Evolutionary conservation across 2,113 vertebrate genomes (phyloP).

Genomic region (Myocastor coypus): DNA sequence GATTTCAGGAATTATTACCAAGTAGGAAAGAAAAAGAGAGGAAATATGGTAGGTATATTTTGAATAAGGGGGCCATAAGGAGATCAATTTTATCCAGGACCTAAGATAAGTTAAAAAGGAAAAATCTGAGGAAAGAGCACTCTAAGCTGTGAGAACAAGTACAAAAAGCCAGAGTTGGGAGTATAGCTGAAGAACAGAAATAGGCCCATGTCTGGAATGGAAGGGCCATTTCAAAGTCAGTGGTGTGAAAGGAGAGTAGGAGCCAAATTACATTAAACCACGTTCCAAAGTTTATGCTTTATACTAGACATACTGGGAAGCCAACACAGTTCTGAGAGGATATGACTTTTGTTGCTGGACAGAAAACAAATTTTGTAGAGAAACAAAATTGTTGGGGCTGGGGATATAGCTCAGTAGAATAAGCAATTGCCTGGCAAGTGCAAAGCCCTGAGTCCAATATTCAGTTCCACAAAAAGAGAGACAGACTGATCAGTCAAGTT

Average conservation of each 20-base stretch:
- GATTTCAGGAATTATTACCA: conserved; percentile 30
- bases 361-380: background rate
- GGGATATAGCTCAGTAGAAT: too few relatives aligned
- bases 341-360: background rate
- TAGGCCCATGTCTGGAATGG: background rate
- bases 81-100: conserved; percentile 26
- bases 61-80: background rate
- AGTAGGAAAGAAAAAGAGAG: background rate
- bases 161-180: background rate
- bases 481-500: too few relatives aligned
- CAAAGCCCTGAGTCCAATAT: too few relatives aligned
- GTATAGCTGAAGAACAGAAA: background rate
- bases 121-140: background rate
- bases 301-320: background rate
- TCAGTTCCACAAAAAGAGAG: too few relatives aligned
- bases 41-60: background rate
- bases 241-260: background rate
- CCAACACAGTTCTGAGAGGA: background rate
- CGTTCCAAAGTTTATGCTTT: background rate
- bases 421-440: too few relatives aligned
- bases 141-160: background rate
- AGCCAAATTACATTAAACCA: conserved; percentile 7
- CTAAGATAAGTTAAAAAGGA: conserved; percentile 33
- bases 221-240: background rate
- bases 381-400: background rate